phyloP scores from a whole-genome alignment of 2,888 invertebrate species.

The Leptogaster cylindrica region DNA sequence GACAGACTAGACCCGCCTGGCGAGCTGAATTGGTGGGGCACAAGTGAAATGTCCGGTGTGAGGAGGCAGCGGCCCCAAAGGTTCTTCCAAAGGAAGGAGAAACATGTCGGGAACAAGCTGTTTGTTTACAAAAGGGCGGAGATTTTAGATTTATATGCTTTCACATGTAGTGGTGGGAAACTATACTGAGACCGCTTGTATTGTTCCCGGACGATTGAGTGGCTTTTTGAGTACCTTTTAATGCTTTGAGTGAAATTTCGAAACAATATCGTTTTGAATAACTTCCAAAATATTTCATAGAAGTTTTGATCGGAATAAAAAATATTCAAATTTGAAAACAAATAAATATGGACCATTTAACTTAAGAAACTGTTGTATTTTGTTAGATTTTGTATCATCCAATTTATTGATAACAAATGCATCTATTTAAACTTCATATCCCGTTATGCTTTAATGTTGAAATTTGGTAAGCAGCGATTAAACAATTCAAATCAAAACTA shows the following conservation, averaged over 20 bases:
- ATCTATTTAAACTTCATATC: too few relatives aligned
- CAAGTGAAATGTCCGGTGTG: background rate
- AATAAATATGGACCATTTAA: background rate
- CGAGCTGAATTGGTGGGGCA: background rate
- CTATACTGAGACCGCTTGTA: too few relatives aligned
- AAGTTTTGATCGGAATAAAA: background rate
- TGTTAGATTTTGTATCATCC: too few relatives aligned
- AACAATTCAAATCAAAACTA: too few relatives aligned
- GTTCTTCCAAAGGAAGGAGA: background rate
- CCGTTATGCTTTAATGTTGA: too few relatives aligned
- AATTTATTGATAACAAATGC: too few relatives aligned
- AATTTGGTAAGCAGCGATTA: too few relatives aligned
- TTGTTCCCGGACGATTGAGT: too few relatives aligned
- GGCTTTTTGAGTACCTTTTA: too few relatives aligned
- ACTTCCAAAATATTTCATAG: background rate
- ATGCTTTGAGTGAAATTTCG: too few relatives aligned
- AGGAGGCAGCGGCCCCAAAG: background rate
- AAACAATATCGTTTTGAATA: background rate
- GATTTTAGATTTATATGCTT: background rate
- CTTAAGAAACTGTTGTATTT: too few relatives aligned
- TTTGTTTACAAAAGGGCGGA: conserved; percentile 19
- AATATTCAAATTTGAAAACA: background rate
- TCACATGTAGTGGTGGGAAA: too few relatives aligned
- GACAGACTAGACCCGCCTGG: background rate
- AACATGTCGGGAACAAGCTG: conserved; percentile 5